Evolutionary conservation across 2,797 vertebrate genomes (phyloP).

Genomic region (Brachymystax lenok): DNA sequence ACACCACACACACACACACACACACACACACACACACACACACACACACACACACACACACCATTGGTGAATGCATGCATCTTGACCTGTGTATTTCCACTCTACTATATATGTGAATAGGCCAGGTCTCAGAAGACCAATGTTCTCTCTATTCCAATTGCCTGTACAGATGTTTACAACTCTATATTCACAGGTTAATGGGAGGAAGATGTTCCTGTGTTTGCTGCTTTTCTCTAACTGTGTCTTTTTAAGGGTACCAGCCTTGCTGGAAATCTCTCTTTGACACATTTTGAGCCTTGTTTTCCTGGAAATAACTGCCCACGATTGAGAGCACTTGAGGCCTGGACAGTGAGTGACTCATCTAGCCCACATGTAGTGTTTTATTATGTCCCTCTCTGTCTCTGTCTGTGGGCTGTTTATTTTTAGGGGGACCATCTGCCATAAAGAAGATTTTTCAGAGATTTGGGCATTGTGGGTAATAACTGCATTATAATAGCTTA

Average conservation of each 20-base stretch:
- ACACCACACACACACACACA: neutral
- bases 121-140: neutral
- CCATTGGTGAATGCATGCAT: neutral
- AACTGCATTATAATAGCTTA: slow-evolving; percentile 23
- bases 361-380: slow-evolving; percentile 62
- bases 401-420: slow-evolving; percentile 54
- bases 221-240: neutral
- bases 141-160: too few species aligned
- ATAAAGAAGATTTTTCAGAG: slow-evolving; percentile 25
- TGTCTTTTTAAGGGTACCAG: neutral
- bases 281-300: neutral
- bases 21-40: slow-evolving; percentile 5
- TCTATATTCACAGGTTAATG: neutral
- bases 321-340: slow-evolving; percentile 6
- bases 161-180: too few species aligned
- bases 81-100: neutral
- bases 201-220: neutral
- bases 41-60: neutral
- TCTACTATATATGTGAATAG: neutral
- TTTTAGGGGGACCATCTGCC: slow-evolving; percentile 64
- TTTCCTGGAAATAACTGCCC: slow-evolving; percentile 12
- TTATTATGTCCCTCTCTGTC: slow-evolving; percentile 43
- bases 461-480: slow-evolving; percentile 23
- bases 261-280: neutral
- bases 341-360: slow-evolving; percentile 55